Conservation (phyloP, 2,113 vertebrate species). For the Oenanthe oenanthe region DNA sequence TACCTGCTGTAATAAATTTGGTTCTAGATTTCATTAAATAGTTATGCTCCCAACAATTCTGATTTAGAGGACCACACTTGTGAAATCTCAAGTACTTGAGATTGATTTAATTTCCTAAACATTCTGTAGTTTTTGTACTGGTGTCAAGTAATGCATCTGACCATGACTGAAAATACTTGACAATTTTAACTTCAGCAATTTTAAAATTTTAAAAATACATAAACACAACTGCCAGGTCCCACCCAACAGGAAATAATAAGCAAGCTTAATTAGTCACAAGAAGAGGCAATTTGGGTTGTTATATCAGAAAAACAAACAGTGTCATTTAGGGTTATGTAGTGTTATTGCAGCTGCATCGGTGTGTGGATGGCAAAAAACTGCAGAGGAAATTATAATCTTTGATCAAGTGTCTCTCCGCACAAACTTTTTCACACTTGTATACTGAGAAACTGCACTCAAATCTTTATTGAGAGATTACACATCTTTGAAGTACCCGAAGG, state of each 20-base stretch:
- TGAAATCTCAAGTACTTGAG: not conserved
- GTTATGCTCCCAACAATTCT: not conserved
- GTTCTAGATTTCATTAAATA: not conserved
- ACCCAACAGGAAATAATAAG: slow-evolving; percentile 52
- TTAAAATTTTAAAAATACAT: not conserved
- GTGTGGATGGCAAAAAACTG: not conserved
- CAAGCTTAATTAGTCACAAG: slow-evolving; percentile 12
- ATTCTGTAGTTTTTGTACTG: not conserved
- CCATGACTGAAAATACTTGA: not conserved
- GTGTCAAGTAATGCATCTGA: not conserved
- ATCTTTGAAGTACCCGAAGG: not conserved
- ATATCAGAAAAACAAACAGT: slow-evolving; percentile 27
- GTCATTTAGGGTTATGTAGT: not conserved
- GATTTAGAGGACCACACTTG: not conserved
- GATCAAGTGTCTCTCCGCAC: not conserved
- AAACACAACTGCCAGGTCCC: not conserved
- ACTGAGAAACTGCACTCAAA: not conserved
- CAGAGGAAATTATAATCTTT: not conserved
- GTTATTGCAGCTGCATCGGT: not conserved
- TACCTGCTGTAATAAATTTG: not conserved
- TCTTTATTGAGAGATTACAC: not conserved
- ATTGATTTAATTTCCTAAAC: not conserved
- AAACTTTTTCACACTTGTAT: not conserved
- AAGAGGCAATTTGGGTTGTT: not conserved
- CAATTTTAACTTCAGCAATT: not conserved